Conservation (phyloP, 2,888 invertebrate genomes). For the Ganaspis brasiliensis region DNA sequence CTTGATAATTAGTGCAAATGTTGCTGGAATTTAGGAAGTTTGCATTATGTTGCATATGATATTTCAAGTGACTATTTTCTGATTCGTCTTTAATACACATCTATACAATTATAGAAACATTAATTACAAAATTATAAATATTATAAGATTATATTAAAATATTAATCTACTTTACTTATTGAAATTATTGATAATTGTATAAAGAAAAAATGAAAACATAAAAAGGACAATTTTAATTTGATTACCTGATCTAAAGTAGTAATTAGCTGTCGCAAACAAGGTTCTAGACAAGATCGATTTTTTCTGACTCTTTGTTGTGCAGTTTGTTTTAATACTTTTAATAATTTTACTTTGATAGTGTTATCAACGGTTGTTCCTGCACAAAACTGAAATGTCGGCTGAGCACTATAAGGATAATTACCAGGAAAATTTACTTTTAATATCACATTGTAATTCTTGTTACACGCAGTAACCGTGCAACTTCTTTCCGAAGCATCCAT, state of each 20-base stretch:
- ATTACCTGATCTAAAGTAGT: slow-evolving; percentile 84
- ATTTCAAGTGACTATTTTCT: slow-evolving; percentile 73
- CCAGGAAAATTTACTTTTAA: slow-evolving; percentile 87
- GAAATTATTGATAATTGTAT: no score
- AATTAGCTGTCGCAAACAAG: slow-evolving; percentile 89
- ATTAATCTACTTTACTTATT: neutral
- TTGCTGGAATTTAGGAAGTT: slow-evolving; percentile 75
- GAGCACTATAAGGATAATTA: slow-evolving; percentile 87
- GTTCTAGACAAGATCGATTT: slow-evolving; percentile 93
- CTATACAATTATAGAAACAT: no score
- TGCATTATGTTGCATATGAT: slow-evolving; percentile 74
- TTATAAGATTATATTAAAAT: no score
- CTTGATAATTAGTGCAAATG: slow-evolving; percentile 81
- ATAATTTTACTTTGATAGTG: slow-evolving; percentile 86
- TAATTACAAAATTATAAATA: no score
- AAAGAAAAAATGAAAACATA: no score
- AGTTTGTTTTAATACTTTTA: slow-evolving; percentile 91
- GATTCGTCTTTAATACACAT: slow-evolving; percentile 77
- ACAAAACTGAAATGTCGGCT: slow-evolving; percentile 86
- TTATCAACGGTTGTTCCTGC: slow-evolving; percentile 87
- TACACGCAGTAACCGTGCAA: slow-evolving; percentile 83
- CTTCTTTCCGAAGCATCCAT: slow-evolving; percentile 83
- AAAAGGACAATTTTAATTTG: neutral
- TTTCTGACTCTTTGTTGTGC: slow-evolving; percentile 92
- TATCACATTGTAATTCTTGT: slow-evolving; percentile 82